Conservation (phyloP, 64 coral and sea anemone genomes). For the Stylophora pistillata region DNA sequence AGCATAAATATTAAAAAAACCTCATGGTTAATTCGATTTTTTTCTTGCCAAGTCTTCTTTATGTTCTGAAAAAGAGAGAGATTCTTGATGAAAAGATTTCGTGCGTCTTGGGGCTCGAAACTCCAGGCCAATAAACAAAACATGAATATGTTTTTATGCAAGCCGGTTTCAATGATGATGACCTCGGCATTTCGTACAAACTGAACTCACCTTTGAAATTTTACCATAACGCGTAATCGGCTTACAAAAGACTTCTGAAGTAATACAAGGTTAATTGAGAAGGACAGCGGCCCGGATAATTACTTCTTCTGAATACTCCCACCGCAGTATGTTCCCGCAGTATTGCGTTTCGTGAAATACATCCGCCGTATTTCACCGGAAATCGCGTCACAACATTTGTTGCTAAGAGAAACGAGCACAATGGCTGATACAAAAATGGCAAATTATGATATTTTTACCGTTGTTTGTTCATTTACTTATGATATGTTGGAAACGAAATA, state of each 20-base stretch:
- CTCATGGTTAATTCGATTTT: not conserved
- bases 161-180: no score
- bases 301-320: no score
- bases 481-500: not conserved
- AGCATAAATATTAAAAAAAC: not conserved
- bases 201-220: no score
- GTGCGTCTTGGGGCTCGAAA: not conserved
- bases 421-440: not conserved
- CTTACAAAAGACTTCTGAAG: no score
- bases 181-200: no score
- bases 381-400: constrained; percentile 18
- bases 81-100: not conserved
- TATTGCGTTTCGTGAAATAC: no score
- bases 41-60: not conserved
- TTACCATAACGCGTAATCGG: no score
- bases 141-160: no score
- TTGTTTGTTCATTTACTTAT: not conserved
- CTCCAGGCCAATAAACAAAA: not conserved
- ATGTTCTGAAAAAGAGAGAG: not conserved
- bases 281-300: no score
- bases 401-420: constrained; percentile 18
- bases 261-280: no score
- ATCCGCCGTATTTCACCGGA: not conserved
- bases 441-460: not conserved
- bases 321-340: no score